phyloP scores from a whole-genome alignment of 2,888 invertebrate species.

The Diaprepes abbreviatus region DNA sequence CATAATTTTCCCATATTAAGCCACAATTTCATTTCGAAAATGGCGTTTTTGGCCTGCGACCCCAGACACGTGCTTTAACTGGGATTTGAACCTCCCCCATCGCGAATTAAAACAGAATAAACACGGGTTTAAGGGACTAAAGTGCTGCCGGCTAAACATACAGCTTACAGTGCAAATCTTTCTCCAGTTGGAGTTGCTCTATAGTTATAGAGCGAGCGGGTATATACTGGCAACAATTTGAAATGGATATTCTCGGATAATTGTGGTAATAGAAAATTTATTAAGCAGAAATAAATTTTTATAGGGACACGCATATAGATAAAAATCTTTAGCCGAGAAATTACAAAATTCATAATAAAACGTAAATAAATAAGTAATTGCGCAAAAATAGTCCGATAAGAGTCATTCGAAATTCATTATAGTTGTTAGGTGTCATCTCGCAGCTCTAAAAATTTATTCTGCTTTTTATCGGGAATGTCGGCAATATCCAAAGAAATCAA shows the following conservation, averaged over 20 bases:
- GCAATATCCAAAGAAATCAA: no score
- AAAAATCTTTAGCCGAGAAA: no score
- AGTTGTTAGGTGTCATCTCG: no score
- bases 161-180: conserved; percentile 43
- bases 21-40: conserved; percentile 8
- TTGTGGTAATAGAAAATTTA: no score
- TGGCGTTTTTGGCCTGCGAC: conserved; percentile 13
- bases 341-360: no score
- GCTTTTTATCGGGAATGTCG: no score
- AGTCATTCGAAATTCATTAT: no score
- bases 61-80: conserved; percentile 32
- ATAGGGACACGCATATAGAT: no score
- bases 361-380: no score
- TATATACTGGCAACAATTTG: conserved; percentile 3
- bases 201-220: background rate
- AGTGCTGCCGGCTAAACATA: conserved; percentile 39
- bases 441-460: no score
- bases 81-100: conserved; percentile 31
- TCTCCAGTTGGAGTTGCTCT: conserved; percentile 1
- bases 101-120: conserved; percentile 44
- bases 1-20: background rate
- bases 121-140: conserved; percentile 40
- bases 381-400: no score
- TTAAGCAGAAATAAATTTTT: no score
- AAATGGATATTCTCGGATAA: background rate